phyloP scores from a whole-genome alignment of 2,797 vertebrate species.

The Clarias platycephalus region DNA sequence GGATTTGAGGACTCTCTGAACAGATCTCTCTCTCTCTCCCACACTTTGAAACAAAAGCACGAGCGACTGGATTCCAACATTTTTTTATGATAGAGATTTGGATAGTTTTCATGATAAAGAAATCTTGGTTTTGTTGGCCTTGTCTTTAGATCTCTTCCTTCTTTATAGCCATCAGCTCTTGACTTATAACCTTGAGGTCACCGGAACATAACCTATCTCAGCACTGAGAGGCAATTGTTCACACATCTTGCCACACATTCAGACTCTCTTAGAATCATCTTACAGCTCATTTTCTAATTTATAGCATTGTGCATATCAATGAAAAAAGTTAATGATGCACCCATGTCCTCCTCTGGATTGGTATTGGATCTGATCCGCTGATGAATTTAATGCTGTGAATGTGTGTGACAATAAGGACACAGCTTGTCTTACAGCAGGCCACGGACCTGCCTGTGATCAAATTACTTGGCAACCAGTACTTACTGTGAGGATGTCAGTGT shows the following conservation, averaged over 20 bases:
- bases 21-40: not conserved
- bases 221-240: slow-evolving; percentile 10
- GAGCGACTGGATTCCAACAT: slow-evolving; percentile 1
- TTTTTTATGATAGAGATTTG: not conserved
- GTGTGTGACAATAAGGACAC: slow-evolving; percentile 23
- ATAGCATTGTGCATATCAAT: not conserved
- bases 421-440: slow-evolving; percentile 17
- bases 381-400: slow-evolving; percentile 12
- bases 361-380: not conserved
- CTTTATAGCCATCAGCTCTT: not conserved
- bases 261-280: not conserved
- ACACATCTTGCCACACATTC: not conserved
- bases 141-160: not conserved
- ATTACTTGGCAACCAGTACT: slow-evolving; percentile 3
- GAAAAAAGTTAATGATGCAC: not conserved
- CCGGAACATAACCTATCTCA: slow-evolving; percentile 4
- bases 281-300: not conserved
- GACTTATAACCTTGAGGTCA: not conserved
- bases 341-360: not conserved
- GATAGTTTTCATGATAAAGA: not conserved
- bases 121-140: not conserved
- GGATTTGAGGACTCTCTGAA: slow-evolving; percentile 3
- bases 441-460: slow-evolving; percentile 21
- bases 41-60: slow-evolving; percentile 3
- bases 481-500: slow-evolving; percentile 15